Percentiles rank a stretch among this genome's conserved stretches.
Evolutionary conservation across 2,113 vertebrate species (phyloP).

Genomic region (Notiomystis cincta): DNA sequence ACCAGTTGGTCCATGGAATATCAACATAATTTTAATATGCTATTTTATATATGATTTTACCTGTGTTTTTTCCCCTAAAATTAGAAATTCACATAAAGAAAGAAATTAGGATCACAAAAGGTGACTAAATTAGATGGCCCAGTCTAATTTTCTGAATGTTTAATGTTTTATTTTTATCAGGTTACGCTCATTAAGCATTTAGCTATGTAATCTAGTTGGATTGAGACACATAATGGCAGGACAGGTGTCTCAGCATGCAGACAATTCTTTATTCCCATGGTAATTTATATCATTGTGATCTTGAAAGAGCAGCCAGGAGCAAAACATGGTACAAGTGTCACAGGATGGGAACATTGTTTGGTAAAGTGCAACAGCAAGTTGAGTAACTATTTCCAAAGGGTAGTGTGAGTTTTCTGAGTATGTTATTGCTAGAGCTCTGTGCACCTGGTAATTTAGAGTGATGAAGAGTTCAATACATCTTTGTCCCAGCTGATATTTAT

Average conservation of each 20-base stretch:
- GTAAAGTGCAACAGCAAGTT: neutral
- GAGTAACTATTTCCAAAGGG: neutral
- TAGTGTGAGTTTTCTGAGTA: conserved; percentile 12
- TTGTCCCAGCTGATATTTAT: conserved; percentile 54
- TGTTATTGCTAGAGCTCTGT: conserved; percentile 27
- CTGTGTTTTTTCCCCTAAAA: neutral
- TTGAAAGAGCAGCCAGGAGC: neutral
- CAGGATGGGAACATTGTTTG: neutral
- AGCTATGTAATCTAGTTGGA: neutral
- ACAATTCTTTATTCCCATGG: neutral
- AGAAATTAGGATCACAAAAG: neutral
- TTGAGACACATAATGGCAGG: neutral
- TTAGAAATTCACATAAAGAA: neutral
- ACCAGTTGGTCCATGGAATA: neutral
- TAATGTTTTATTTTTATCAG: neutral
- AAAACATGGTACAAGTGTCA: neutral
- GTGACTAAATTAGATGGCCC: neutral
- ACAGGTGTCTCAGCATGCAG: neutral
- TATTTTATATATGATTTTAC: neutral
- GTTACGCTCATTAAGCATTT: neutral
- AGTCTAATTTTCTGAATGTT: neutral
- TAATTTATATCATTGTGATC: neutral
- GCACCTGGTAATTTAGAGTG: conserved; percentile 37
- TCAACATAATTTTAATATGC: neutral
- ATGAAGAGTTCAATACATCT: conserved; percentile 43